Base-by-base conservation (phyloP, 2,888 invertebrate genomes). In the Atrina japonica region DNA sequence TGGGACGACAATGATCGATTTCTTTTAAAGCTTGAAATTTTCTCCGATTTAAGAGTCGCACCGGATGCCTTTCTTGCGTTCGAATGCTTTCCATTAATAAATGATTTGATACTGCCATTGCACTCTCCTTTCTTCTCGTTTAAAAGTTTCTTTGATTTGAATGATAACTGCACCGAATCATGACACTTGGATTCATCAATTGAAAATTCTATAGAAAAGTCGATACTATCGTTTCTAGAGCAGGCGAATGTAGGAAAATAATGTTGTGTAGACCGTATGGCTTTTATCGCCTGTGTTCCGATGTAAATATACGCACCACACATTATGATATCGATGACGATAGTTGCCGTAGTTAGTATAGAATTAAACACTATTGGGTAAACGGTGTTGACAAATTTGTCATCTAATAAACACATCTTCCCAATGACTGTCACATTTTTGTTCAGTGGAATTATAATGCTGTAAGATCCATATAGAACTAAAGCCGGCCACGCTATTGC, bases 391-490 rank as follows among this genome's bases (percentile, higher is more conserved):
- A 65, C 67, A 14, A 60, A 59, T 0, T 65, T 53, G 23, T 78
- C 77, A n/a, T 77, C 68, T 11, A 81, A 64, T 18, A 79, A 69
- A 58, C 83, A 83, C 35, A 78, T 80, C 40, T 73, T 73, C 25
- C 76, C 53, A 0, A 50, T 59, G 7, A 73, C n/a, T 21, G 30
- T 47, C 25, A 61, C 50, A 43, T 63, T 49, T 21, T 74, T 74
- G 0, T 64, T 47, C 9, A 64, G 66, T 23, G 69, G 72, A 6
- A 70, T 16, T 23, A 27, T 14, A 23, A 73, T 43, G 14, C 73
- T 73, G 18, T 23, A 66, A 14, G 75, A 76, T 14, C 82, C 83
- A 63, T 83, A 84, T 2, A 84, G 68, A 5, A 81, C 52, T 3
- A 84, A 55, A 11, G 83, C 72, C 0, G 84, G 83, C 49, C 69